phyloP scores from a whole-genome alignment of 2,113 vertebrate genomes.

The Xiphorhynchus elegans region DNA sequence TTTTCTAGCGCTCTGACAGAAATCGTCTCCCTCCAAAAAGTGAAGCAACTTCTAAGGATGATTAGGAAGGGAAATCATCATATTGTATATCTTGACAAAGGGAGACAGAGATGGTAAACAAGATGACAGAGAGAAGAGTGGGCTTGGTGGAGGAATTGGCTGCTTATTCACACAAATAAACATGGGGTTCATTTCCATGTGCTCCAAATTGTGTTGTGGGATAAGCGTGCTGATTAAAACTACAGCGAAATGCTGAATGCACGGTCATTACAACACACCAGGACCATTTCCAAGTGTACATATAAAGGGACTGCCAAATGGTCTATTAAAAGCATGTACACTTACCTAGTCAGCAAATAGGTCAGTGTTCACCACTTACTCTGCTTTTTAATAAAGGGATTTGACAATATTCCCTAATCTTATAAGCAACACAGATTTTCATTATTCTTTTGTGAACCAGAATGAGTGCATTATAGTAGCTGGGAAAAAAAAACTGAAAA shows the following conservation, averaged over 20 bases:
- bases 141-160: neutral
- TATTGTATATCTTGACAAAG: neutral
- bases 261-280: neutral
- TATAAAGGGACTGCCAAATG: neutral
- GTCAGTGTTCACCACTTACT: neutral
- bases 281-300: neutral
- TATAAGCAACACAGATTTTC: slow-evolving; percentile 26
- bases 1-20: neutral
- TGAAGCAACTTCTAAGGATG: neutral
- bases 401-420: slow-evolving; percentile 46
- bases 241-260: neutral
- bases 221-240: neutral
- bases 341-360: slow-evolving; percentile 5
- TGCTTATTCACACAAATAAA: neutral
- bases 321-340: neutral
- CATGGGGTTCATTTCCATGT: neutral
- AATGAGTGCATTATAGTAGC: neutral
- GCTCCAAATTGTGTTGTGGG: neutral
- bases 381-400: slow-evolving; percentile 53
- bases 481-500: neutral
- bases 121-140: neutral
- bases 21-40: neutral
- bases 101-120: neutral
- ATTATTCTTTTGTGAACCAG: slow-evolving; percentile 25
- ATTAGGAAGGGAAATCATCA: neutral